Base-by-base conservation (phyloP, 2,113 vertebrate species). In the Irena cyanogastra region DNA sequence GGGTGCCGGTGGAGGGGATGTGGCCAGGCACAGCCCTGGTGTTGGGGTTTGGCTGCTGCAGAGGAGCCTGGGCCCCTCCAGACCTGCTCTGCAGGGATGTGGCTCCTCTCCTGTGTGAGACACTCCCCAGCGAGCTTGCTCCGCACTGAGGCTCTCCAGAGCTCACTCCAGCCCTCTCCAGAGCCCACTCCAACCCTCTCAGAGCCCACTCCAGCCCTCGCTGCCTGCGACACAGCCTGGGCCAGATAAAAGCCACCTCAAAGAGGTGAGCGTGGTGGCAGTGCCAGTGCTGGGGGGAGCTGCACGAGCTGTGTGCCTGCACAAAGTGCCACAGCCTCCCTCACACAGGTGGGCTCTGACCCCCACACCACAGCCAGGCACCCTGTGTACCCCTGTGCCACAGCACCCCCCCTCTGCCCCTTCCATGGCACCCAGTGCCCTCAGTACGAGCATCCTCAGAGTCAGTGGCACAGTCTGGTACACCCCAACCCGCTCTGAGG, bases 1-100 rank as follows among this genome's bases (percentile, higher is more conserved):
- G 0, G n/a, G 30, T 30, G n/a, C 18, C 22, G 7, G n/a, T 0
- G 1, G 52, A 9, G 16, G 23, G 4, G 5, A 11, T 7, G 30
- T 0, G 1, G 21, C 44, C 7, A 2, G 30, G 35, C 56, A 45
- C 45, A 42, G 50, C 68, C 54, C n/a, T 0, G 1, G 16, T 11
- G 14, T 16, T 4, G 8, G 28, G 12, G 21, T 60, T 42, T n/a
- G 60, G 33, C 33, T 45, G 39, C 24, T 82, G 69, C 52, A 66
- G 44, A 28, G 37, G 52, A 45, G 33, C 33, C 77, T 11, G 33
- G 44, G 37, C n/a, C 20, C 33, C 30, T 37, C 45, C 66, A 39
- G 59, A 27, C 12, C 39, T 8, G 28, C 54, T 68, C 45, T 75
- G 77, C 4, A 3, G 33, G n/a, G 41, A 6, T 2, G 0, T 4